phyloP scores from a whole-genome alignment of 2,113 vertebrate species.

The Alethe castanea region DNA sequence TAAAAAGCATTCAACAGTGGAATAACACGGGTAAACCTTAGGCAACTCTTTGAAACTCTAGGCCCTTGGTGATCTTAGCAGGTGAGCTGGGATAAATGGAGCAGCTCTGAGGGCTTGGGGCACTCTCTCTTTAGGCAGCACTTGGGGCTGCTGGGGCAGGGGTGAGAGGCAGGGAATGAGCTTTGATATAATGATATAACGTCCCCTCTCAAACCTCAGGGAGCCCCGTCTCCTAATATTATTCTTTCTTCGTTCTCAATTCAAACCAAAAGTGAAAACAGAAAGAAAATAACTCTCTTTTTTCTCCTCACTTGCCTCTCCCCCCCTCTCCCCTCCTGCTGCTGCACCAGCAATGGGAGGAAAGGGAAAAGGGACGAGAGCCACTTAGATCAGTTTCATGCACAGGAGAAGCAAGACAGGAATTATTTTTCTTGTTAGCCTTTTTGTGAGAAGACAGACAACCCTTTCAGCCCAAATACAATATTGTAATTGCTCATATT shows the following conservation, averaged over 20 bases:
- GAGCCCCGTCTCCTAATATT: conserved; percentile 49
- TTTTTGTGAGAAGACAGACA: conserved; percentile 70
- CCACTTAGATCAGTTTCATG: conserved; percentile 36
- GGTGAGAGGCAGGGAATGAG: conserved; percentile 24
- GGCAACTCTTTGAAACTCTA: conserved; percentile 53
- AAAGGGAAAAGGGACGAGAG: neutral
- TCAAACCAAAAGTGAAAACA: conserved; percentile 67
- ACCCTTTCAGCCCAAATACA: conserved; percentile 73
- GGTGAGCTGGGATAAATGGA: conserved; percentile 55
- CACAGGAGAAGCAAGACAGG: conserved; percentile 50
- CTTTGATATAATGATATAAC: conserved; percentile 62
- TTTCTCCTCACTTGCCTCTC: neutral
- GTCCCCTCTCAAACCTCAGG: conserved; percentile 25
- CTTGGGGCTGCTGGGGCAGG: neutral
- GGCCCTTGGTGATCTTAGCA: conserved; percentile 53
- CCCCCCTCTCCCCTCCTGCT: neutral
- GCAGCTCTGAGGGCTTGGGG: neutral
- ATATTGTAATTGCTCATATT: conserved; percentile 75
- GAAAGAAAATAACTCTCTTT: conserved; percentile 36
- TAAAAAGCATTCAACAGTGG: neutral
- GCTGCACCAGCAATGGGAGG: neutral
- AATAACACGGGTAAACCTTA: neutral
- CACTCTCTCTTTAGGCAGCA: neutral
- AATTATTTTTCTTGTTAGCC: conserved; percentile 69
- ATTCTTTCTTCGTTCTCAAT: conserved; percentile 68